Evolutionary conservation across 2,113 vertebrate species (phyloP).

Genomic region (Pollachius pollachius): DNA sequence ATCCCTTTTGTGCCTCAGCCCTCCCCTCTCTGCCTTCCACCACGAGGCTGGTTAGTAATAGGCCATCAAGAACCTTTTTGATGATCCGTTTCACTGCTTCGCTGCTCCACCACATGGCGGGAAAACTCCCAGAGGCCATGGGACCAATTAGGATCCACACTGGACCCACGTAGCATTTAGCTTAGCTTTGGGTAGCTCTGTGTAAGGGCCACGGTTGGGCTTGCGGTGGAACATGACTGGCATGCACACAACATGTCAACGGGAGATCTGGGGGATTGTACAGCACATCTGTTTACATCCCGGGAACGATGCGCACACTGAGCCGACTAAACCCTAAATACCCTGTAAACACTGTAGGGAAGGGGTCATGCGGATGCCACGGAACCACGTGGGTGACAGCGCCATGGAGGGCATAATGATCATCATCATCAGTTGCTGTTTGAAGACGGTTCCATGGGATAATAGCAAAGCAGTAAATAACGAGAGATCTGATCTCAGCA

Average conservation of each 20-base stretch:
- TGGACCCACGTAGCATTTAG: background rate
- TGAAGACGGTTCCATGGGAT: no score
- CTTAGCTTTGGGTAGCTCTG: conserved; percentile 13
- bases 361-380: background rate
- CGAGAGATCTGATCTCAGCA: no score
- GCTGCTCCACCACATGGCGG: conserved; percentile 29
- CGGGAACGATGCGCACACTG: background rate
- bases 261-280: background rate
- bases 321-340: background rate
- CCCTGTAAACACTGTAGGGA: background rate
- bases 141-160: conserved; percentile 38
- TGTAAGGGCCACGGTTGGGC: conserved; percentile 2
- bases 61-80: conserved; percentile 25
- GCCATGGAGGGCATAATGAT: background rate
- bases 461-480: no score
- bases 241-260: background rate
- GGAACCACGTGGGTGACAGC: background rate
- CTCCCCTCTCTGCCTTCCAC: conserved; percentile 30
- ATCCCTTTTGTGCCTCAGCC: conserved; percentile 11
- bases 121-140: conserved; percentile 40
- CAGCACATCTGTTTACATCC: background rate
- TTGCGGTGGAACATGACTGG: background rate
- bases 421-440: no score
- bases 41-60: conserved; percentile 26
- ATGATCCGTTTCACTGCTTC: conserved; percentile 34